These are phyloP conservation scores for Oscheius sp. DNA, from an alignment of 2,888 invertebrate species.

Conservation along the genomic window DNA sequence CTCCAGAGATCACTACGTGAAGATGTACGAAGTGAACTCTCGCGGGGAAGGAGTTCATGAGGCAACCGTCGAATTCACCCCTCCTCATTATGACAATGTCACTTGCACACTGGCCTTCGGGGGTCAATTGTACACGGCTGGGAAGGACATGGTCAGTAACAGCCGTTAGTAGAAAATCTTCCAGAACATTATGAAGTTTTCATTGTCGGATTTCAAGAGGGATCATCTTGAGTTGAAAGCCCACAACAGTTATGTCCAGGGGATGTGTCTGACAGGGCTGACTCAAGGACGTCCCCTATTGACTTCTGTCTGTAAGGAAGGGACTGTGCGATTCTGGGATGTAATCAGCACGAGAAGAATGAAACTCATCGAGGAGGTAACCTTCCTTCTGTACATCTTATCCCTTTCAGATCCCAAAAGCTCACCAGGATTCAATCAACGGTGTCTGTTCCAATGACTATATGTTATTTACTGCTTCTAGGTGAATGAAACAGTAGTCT, in stretches of 20 bases:
- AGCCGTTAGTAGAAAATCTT: constrained; percentile 8
- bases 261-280: constrained; percentile 32
- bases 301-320: constrained; percentile 79
- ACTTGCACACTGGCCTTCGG: constrained; percentile 76
- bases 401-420: constrained; percentile 41
- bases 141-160: constrained; percentile 78
- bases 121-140: constrained; percentile 82
- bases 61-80: constrained; percentile 79
- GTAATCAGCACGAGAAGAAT: constrained; percentile 78
- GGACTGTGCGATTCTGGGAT: constrained; percentile 82
- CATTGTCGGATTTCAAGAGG: constrained; percentile 52
- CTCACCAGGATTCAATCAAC: constrained; percentile 76
- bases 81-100: constrained; percentile 90
- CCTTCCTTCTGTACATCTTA: not conserved
- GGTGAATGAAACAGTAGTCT: constrained; percentile 74
- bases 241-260: constrained; percentile 54
- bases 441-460: constrained; percentile 78
- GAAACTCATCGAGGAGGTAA: constrained; percentile 71
- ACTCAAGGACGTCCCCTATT: constrained; percentile 28
- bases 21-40: constrained; percentile 72
- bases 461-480: constrained; percentile 82
- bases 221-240: constrained; percentile 57
- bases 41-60: constrained; percentile 41
- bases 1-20: constrained; percentile 86
- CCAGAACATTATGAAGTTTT: constrained; percentile 63